Conservation (phyloP, 2,797 vertebrate genomes). For the Urophycis tenuis region DNA sequence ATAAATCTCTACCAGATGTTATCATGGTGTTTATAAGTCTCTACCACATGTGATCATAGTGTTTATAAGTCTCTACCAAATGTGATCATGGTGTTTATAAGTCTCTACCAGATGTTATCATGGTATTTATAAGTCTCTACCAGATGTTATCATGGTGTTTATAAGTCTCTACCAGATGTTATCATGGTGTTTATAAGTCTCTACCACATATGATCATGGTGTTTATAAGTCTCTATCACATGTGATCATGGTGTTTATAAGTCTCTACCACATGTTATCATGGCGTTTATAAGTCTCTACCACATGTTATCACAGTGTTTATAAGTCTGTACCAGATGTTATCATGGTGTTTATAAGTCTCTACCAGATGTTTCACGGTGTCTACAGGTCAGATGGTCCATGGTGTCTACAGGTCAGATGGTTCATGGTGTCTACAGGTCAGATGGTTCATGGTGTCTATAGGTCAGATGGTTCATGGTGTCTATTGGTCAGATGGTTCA, state of each 20-base stretch:
- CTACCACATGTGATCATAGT: background rate
- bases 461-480: background rate
- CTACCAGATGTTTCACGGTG: background rate
- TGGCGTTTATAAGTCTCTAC: background rate
- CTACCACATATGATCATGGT: background rate
- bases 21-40: background rate
- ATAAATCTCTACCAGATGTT: background rate
- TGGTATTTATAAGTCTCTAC: background rate
- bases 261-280: too few relatives aligned
- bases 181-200: background rate
- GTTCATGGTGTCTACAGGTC: background rate
- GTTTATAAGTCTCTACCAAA: background rate
- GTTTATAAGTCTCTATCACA: background rate
- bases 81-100: background rate
- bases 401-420: background rate
- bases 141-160: background rate
- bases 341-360: background rate
- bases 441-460: background rate
- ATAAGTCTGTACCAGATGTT: background rate
- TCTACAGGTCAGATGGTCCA: background rate
- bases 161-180: background rate
- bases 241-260: background rate
- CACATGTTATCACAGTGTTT: background rate
- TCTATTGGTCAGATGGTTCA: background rate
- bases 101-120: background rate